A percentile compares a stretch with the other conserved stretches of the same genome.
These are phyloP conservation scores for Ridgeia piscesae DNA, from an alignment of 1,140 invertebrate species.

Conservation along the genomic window DNA sequence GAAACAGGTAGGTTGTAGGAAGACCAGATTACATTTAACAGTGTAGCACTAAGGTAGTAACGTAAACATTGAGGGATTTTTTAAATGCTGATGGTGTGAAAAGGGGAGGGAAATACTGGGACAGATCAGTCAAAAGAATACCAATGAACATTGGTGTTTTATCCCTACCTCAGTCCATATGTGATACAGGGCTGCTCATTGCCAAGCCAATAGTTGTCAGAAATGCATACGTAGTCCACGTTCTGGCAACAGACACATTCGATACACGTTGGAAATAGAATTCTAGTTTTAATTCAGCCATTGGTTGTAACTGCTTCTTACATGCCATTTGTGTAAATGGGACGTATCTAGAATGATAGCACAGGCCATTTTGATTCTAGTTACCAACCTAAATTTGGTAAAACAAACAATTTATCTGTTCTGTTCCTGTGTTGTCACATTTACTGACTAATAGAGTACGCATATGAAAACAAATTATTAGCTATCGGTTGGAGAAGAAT, in stretches of 20 bases:
- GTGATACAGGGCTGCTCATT: constrained; percentile 95
- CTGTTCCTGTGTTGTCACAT: no score
- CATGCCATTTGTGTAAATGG: background rate
- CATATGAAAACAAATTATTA: no score
- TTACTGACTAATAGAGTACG: no score
- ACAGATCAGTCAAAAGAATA: no score
- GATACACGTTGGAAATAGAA: background rate
- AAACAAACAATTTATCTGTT: no score
- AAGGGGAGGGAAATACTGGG: no score
- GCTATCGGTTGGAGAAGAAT: no score
- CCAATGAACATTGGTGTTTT: background rate
- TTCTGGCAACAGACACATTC: constrained; percentile 48
- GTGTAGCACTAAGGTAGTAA: no score
- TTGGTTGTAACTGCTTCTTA: background rate
- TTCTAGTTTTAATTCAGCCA: background rate
- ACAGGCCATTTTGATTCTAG: background rate
- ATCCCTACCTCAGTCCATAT: constrained; percentile 78
- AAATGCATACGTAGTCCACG: constrained; percentile 95
- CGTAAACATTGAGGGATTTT: no score
- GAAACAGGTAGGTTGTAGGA: no score
- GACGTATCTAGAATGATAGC: background rate
- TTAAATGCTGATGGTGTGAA: no score
- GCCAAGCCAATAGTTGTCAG: constrained; percentile 98
- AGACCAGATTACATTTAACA: no score
- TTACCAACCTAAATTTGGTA: background rate